A percentile compares a stretch with the other conserved stretches of the same genome.
Conservation (phyloP, 2,113 vertebrate species). For the Phoenicopterus ruber region DNA sequence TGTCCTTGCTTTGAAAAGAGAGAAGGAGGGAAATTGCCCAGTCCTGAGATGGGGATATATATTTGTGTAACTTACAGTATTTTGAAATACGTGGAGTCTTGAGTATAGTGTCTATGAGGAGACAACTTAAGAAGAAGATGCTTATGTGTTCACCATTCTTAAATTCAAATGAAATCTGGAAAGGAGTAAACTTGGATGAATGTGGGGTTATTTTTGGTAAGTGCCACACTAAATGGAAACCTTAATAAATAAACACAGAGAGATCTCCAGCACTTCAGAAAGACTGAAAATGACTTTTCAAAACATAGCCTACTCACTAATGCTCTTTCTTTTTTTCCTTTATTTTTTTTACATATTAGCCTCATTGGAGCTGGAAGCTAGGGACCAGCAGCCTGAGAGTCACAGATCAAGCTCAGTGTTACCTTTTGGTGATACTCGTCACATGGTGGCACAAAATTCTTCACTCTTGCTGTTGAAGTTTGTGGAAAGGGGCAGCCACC, state of each 20-base stretch:
- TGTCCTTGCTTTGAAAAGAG: neutral
- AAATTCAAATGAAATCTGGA: neutral
- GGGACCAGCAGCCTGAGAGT: neutral
- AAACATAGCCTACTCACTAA: neutral
- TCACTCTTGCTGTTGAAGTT: neutral
- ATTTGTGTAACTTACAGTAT: neutral
- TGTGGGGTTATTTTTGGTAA: neutral
- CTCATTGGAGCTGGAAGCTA: neutral
- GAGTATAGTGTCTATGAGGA: neutral
- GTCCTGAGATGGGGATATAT: neutral
- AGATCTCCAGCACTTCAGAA: neutral
- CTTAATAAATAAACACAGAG: neutral
- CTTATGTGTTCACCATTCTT: neutral
- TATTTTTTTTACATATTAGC: neutral
- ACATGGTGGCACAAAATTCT: neutral
- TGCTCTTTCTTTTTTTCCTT: neutral
- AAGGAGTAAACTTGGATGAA: neutral
- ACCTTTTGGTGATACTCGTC: neutral
- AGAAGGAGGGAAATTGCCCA: neutral
- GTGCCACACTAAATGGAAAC: neutral
- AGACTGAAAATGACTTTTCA: neutral
- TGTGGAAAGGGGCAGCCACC: neutral
- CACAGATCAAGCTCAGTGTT: neutral
- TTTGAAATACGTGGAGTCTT: neutral
- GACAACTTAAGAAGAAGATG: neutral